These are phyloP conservation scores for Ctenopoma kingsleyae DNA, from an alignment of 2,797 vertebrate species.

Conservation along the genomic window DNA sequence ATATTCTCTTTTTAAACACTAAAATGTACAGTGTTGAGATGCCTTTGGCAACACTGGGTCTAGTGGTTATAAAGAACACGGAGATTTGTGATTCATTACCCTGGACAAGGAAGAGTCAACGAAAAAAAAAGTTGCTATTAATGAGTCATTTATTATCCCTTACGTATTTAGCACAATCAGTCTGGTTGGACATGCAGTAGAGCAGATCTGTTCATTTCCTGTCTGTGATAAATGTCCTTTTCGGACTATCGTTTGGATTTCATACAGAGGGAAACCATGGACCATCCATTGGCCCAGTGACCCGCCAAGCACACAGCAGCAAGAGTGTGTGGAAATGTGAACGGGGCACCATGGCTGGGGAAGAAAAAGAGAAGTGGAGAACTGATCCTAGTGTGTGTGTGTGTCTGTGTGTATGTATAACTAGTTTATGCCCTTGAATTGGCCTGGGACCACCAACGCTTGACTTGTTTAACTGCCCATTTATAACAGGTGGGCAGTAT, in stretches of 20 bases:
- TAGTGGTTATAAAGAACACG: conserved; percentile 45
- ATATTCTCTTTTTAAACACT: conserved; percentile 54
- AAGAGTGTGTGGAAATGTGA: conserved; percentile 26
- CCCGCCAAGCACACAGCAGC: conserved; percentile 48
- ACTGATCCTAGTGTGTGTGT: conserved; percentile 24
- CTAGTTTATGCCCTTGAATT: conserved; percentile 74
- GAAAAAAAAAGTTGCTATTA: conserved; percentile 37
- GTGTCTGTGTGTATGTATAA: conserved; percentile 41
- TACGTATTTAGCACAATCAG: conserved; percentile 53
- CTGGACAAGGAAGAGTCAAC: conserved; percentile 47
- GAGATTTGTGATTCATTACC: conserved; percentile 61
- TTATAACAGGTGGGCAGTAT: conserved; percentile 80
- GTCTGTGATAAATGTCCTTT: conserved; percentile 75
- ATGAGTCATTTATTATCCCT: conserved; percentile 70
- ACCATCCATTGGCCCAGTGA: conserved; percentile 48
- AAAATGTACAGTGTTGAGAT: conserved; percentile 44
- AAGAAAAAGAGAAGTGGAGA: conserved; percentile 35
- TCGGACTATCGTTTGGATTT: conserved; percentile 67
- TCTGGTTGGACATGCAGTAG: conserved; percentile 58
- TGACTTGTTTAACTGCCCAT: conserved; percentile 80
- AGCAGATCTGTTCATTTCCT: conserved; percentile 70
- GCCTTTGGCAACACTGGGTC: conserved; percentile 41
- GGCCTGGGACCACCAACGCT: conserved; percentile 72
- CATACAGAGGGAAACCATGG: conserved; percentile 54
- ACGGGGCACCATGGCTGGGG: background rate